Evolutionary conservation across 2,113 vertebrate species (phyloP), one percentile per base, ranked within the genome.

Genomic region (Numida meleagris): DNA sequence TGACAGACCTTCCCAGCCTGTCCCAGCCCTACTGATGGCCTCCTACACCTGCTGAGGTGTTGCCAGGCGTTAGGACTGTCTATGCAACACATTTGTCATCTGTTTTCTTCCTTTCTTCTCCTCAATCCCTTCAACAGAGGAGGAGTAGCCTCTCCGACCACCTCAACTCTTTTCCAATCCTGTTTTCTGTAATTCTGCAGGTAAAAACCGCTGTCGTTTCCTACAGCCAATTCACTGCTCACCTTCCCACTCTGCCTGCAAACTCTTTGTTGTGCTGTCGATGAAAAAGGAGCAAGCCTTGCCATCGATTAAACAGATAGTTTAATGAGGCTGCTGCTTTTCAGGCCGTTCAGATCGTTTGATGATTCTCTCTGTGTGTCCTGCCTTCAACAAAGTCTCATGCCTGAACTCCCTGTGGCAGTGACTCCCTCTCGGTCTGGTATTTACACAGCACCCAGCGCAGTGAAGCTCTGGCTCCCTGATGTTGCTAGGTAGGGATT

Each of bases 221-320:
- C 25, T 15, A 74, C 11, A 78, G 4, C 18, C 5, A 48, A 18
- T 34, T 74, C 57, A 50, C 14, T 80, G 10, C 17, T 68, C 23
- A 36, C 18, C 38, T 76, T 71, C 51, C 13, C 6, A 12, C 46
- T 68, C 71, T 71, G 29, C 51, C 61, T 62, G 48, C 50, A 84
- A 80, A 40, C 2, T 5, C 10, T 67, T 61, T 58, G 20, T 25
- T 16, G 6, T 31, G 36, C 15, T 57, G 20, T 12, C 0, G 0
- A 4, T 40, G n/a, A 62, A 38, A 57, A 46, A 45, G 27, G 4
- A 77, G 12, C 7, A 67, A 79, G 36, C 14, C 16, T 45, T 55
- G 46, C 10, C 23, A 59, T 57, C 14, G 19, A 42, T 70, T 42
- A 75, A 20, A 53, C 29, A 50, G 58, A 12, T 20, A 46, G 12